Base-by-base conservation (phyloP, 2,888 invertebrate species). In the Frankliniella fusca region DNA sequence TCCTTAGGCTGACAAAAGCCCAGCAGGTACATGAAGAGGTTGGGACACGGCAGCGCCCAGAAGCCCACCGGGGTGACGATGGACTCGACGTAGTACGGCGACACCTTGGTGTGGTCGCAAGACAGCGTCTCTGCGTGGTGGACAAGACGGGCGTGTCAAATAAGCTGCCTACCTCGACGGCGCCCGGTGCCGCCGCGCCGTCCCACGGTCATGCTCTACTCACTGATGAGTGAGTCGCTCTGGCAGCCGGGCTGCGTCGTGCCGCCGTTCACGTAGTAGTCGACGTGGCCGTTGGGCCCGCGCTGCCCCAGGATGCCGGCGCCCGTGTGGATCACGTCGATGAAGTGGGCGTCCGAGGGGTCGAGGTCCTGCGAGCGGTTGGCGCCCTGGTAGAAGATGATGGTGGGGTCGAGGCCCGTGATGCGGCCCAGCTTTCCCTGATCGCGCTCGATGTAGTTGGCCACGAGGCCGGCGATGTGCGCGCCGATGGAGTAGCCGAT, bases 51-150 rank as follows among this genome's bases (percentile, higher is more conserved):
- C 5, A 95, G 94, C 2, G 95, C 94, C 92, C 94, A 96, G 88
- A 96, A 96, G 38, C 96, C 96, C 23, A 90, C 89, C 82, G 91
- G 92, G 23, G 94, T 92, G 85, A 94, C 94, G 85, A 96, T 95
- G 0, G 95, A 96, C 88, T 96, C 96, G 85, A 96, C 95, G 87
- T 95, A 96, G 87, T 95, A 95, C 15, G 96, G 96, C 3, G 96
- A 95, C 83, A 96, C 96, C 89, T 95, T 95, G 10, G 95, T 96
- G 87, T 96, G 96, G 88, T 96, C 96, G 87, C 96, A 96, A 48
- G 96, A 94, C 83, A 96, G 89, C 0, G 95, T 95, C 90, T 95
- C 95, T 95, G 88, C 11, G 84, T 83, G 54, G 38, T 5, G 3
- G 38, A 38, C 38, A 38, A 38, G 38, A 38, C 38, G 38, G 38